These are phyloP conservation scores for Gonocerus acuteangulatus DNA, from an alignment of 2,888 invertebrate genomes.

Conservation along the genomic window DNA sequence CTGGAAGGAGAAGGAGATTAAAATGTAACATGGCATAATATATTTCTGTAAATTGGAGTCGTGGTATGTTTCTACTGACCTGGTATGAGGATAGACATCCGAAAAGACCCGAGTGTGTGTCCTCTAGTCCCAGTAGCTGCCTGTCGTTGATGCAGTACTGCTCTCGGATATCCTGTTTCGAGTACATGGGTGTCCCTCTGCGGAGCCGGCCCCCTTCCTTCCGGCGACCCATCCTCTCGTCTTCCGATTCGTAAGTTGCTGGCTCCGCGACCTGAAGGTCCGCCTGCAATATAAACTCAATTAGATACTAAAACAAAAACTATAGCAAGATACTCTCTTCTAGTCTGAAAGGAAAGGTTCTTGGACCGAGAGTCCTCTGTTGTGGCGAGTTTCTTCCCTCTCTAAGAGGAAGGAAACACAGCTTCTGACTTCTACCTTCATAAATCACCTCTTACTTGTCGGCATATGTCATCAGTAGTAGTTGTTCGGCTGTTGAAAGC, in stretches of 20 bases:
- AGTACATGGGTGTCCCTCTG: slow-evolving; percentile 58
- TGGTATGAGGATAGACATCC: slow-evolving; percentile 64
- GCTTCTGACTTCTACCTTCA: too few species aligned
- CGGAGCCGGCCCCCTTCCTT: slow-evolving; percentile 40
- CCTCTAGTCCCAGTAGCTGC: slow-evolving; percentile 74
- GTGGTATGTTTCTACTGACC: slow-evolving; percentile 8
- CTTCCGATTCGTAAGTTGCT: slow-evolving; percentile 67
- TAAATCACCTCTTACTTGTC: too few species aligned
- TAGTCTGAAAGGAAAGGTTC: too few species aligned
- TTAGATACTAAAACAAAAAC: neutral
- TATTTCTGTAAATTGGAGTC: too few species aligned
- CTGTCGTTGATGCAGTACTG: slow-evolving; percentile 91
- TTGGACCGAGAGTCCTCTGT: too few species aligned
- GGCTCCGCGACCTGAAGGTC: slow-evolving; percentile 59
- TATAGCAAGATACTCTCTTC: neutral
- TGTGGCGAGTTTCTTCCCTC: too few species aligned
- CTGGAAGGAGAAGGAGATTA: too few species aligned
- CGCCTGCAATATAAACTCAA: slow-evolving; percentile 54
- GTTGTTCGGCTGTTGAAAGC: too few species aligned
- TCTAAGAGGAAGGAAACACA: too few species aligned
- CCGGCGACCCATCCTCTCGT: slow-evolving; percentile 41
- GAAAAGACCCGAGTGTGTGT: slow-evolving; percentile 59
- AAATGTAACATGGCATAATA: too few species aligned
- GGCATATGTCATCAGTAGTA: too few species aligned
- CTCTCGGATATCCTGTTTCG: slow-evolving; percentile 82